Conservation (phyloP, 1,140 invertebrate species). For the Microplitis demolitor region DNA sequence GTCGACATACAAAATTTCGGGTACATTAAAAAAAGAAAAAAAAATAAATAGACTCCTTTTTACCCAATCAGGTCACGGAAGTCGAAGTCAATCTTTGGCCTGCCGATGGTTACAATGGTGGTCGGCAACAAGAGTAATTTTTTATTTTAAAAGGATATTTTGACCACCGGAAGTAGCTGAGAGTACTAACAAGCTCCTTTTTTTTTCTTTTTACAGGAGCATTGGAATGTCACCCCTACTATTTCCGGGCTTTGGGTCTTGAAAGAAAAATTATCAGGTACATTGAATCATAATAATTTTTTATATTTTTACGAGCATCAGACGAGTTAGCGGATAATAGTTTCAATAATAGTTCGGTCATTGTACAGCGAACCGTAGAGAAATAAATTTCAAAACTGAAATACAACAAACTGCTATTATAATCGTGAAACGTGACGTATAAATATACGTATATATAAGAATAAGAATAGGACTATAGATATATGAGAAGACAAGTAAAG, state of each 20-base stretch:
- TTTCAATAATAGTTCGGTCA: neutral
- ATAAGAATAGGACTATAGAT: no score
- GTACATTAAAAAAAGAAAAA: no score
- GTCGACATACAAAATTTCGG: no score
- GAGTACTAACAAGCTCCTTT: neutral
- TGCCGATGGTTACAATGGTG: no score
- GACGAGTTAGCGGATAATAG: no score
- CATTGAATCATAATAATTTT: neutral
- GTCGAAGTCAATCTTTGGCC: no score
- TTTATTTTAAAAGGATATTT: neutral
- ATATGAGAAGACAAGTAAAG: neutral
- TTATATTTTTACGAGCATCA: no score
- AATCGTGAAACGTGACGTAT: neutral
- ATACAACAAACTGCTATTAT: no score
- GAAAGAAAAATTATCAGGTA: no score
- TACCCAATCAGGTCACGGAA: no score
- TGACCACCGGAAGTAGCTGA: constrained; percentile 15
- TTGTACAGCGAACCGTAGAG: neutral
- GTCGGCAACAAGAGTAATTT: no score
- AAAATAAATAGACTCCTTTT: no score
- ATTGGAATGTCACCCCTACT: neutral
- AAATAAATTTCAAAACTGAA: neutral
- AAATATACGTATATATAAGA: neutral
- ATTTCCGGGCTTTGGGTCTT: neutral
- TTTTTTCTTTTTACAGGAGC: neutral